Evolutionary conservation across 2,888 invertebrate genomes (phyloP), one percentile per base, ranked within the genome.

Genomic region (Sericinus montela): DNA sequence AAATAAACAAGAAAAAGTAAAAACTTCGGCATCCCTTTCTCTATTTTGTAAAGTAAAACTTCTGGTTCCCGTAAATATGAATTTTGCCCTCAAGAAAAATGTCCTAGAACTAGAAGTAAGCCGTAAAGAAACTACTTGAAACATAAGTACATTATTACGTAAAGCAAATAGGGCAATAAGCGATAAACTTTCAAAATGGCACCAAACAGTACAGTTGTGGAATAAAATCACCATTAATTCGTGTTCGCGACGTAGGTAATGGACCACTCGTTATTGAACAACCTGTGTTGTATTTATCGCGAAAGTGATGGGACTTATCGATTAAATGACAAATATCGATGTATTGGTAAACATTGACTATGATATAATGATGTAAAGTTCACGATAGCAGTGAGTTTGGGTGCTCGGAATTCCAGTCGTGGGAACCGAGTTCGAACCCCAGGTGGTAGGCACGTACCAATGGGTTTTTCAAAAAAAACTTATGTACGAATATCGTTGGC

Each of bases 201-300:
- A 57, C 55, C 58, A 55, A 65, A 58, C 56, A 53, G 56, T 42
- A 54, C 37, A 49, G 58, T 42, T 53, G 62, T 54, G 61, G 75
- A 70, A 85, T 85, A 84, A 85, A 83, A 85, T 84, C 78, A 84
- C 65, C 84, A 85, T 85, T 76, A 80, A 83, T 84, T 84, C 73
- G 78, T 83, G 84, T 68, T 67, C 69, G 67, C 76, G 84, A 85
- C 85, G 72, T 63, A 59, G 61, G 72, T 76, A 81, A 84, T 80
- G 80, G 76, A 63, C 78, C 76, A 76, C 83, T 84, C 68, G 73
- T 75, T 79, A 83, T 82, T 71, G 83, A 72, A 68, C 81, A 76
- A 74, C 80, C 81, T 80, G 80, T 72, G 67, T 77, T 65, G 63
- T 65, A 65, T 65, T 65, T 64, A 62, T 62, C 58, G 59, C 48